Evolutionary conservation across 2,113 vertebrate species (phyloP).

Genomic region (Edolisoma coerulescens): DNA sequence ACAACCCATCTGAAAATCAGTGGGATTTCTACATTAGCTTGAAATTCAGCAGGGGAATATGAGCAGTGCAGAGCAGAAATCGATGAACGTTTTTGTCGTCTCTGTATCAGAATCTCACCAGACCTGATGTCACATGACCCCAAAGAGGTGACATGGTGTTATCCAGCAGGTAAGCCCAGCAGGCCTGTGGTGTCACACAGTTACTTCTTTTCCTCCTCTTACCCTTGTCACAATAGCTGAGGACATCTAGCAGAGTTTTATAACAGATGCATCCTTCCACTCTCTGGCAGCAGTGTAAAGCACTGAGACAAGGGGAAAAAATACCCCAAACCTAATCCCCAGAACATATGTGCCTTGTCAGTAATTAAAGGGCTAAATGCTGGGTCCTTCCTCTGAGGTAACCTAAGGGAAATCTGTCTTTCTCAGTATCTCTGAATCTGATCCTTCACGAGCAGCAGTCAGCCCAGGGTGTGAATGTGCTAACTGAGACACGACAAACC

Average conservation of each 20-base stretch:
- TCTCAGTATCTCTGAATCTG: background rate
- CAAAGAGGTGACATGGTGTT: background rate
- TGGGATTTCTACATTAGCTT: background rate
- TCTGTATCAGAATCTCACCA: background rate
- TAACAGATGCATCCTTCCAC: background rate
- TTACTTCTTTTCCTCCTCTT: background rate
- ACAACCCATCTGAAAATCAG: background rate
- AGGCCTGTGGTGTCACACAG: background rate
- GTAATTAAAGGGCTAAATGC: background rate
- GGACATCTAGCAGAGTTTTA: background rate
- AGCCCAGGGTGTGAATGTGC: background rate
- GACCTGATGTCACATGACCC: background rate
- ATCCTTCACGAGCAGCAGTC: background rate
- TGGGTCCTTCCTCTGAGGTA: background rate
- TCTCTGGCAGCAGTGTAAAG: background rate
- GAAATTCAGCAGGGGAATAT: background rate
- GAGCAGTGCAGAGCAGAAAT: background rate
- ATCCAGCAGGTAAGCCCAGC: background rate
- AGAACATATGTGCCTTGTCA: background rate
- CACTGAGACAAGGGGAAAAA: background rate
- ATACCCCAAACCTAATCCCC: background rate
- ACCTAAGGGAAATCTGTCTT: background rate
- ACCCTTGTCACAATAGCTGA: background rate
- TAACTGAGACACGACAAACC: slow-evolving; percentile 33
- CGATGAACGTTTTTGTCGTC: background rate